A percentile compares a stretch with the other conserved stretches of the same genome.
Evolutionary conservation across 2,113 vertebrate genomes (phyloP).

Genomic region (Callithrix jacchus): DNA sequence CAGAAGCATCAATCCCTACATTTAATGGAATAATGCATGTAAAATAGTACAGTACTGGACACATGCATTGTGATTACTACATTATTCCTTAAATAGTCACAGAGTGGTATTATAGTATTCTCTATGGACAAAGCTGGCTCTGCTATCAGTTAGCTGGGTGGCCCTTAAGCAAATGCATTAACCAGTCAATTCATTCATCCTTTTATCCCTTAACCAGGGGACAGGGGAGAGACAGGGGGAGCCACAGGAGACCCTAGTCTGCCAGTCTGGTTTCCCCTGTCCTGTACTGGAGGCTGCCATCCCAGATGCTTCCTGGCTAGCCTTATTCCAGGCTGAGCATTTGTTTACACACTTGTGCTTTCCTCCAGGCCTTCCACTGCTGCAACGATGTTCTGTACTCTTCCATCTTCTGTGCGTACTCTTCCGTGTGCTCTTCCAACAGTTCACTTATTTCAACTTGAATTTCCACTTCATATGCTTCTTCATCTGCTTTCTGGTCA

Average conservation of each 20-base stretch:
- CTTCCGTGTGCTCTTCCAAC: constrained; percentile 87
- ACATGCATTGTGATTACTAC: rapidly evolving
- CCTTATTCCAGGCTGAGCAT: neutral
- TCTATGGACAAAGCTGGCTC: neutral
- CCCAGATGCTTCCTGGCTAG: neutral
- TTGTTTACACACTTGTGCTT: constrained; percentile 85
- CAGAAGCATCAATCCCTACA: neutral
- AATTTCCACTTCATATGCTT: constrained; percentile 90
- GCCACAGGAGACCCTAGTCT: neutral
- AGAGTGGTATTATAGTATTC: neutral
- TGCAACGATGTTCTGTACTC: constrained; percentile 87
- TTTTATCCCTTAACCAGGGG: neutral
- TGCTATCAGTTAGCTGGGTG: no score
- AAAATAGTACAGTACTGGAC: no score
- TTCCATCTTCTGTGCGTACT: constrained; percentile 86
- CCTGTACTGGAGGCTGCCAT: neutral
- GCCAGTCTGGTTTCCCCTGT: neutral
- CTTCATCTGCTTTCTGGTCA: constrained; percentile 85
- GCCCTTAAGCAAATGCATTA: neutral
- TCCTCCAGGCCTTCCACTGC: constrained; percentile 93
- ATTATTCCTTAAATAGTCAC: neutral
- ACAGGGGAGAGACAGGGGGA: neutral
- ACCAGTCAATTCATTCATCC: neutral
- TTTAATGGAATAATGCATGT: no score
- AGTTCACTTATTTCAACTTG: constrained; percentile 90